Evolutionary conservation across 1,140 invertebrate genomes (phyloP).

Genomic region (Teleogryllus occipitalis): DNA sequence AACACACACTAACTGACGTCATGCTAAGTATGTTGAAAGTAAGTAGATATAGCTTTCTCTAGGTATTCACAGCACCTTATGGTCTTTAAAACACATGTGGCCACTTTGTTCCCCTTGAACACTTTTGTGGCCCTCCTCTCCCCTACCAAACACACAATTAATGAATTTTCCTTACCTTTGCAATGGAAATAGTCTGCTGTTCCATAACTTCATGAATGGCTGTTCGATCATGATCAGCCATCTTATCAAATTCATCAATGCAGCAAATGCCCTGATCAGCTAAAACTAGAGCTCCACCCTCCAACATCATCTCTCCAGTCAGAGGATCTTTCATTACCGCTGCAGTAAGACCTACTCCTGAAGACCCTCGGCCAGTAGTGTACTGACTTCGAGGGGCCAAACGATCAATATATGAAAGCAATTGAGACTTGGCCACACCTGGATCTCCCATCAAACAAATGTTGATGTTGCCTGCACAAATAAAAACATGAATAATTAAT

Average conservation of each 20-base stretch:
- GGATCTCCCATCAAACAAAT: slow-evolving; percentile 99
- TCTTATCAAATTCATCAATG: slow-evolving; percentile 99
- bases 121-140: too few species aligned
- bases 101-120: too few species aligned
- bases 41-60: too few species aligned
- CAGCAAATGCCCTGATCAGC: slow-evolving; percentile 97
- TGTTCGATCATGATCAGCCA: slow-evolving; percentile 91
- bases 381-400: slow-evolving; percentile 83
- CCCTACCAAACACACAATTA: too few species aligned
- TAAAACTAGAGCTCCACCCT: slow-evolving; percentile 95
- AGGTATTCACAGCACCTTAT: too few species aligned
- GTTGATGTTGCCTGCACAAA: slow-evolving; percentile 81
- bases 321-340: slow-evolving; percentile 96
- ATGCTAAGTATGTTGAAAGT: too few species aligned
- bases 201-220: slow-evolving; percentile 99
- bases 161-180: slow-evolving; percentile 58
- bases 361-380: slow-evolving; percentile 94
- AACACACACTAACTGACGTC: too few species aligned
- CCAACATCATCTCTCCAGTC: slow-evolving; percentile 94
- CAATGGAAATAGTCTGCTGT: slow-evolving; percentile 99
- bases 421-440: slow-evolving; percentile 97
- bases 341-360: slow-evolving; percentile 95
- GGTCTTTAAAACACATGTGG: too few species aligned
- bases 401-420: slow-evolving; percentile 90
- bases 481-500: too few species aligned